Conservation (phyloP, 2,113 vertebrate species). For the Pseudopipra pipra region DNA sequence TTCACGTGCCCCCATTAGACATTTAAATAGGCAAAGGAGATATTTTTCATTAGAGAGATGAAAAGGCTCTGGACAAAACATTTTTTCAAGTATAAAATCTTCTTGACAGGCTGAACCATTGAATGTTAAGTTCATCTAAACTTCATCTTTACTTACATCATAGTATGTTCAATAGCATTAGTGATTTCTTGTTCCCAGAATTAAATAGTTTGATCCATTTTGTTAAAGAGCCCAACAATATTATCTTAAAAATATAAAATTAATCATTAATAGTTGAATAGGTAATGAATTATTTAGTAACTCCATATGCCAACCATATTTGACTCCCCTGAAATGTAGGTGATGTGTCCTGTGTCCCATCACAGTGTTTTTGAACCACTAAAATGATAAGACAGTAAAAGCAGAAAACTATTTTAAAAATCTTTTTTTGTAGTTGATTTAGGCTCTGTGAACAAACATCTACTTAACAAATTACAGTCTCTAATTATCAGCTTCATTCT, state of each 20-base stretch:
- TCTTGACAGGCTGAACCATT: background rate
- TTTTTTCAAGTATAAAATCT: background rate
- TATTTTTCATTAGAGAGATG: background rate
- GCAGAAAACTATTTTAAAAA: background rate
- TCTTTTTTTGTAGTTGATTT: background rate
- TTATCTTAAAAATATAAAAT: background rate
- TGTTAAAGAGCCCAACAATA: background rate
- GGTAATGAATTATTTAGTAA: background rate
- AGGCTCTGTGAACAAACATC: background rate
- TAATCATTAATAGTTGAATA: background rate
- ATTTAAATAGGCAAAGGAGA: background rate
- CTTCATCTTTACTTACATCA: background rate
- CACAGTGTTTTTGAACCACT: background rate
- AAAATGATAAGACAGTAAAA: background rate
- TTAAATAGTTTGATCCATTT: background rate
- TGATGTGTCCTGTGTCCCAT: background rate
- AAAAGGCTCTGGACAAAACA: background rate
- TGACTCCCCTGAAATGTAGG: background rate
- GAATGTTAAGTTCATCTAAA: background rate
- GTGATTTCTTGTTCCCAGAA: background rate
- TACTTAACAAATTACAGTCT: background rate
- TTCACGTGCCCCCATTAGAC: background rate
- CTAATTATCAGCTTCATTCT: slow-evolving; percentile 13
- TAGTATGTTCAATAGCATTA: background rate
- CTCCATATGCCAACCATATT: fast-evolving